Evolutionary conservation across 2,113 vertebrate genomes (phyloP).

Genomic region (Urocynchramus pylzowi): DNA sequence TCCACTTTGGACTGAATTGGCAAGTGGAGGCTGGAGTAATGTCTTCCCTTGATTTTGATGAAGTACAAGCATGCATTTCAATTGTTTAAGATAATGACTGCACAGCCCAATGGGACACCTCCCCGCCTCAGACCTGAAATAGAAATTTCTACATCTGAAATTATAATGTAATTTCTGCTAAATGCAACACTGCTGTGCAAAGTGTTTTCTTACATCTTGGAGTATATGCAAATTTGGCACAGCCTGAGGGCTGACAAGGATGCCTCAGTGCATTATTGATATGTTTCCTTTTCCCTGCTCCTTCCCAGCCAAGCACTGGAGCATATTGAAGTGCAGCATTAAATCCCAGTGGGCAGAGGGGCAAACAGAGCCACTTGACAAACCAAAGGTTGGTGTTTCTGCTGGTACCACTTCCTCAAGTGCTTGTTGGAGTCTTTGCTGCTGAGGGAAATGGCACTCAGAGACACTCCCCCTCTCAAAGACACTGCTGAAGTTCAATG

Average conservation of each 20-base stretch:
- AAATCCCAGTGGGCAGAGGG: background rate
- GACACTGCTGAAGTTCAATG: accelerated
- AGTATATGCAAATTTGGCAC: constrained; percentile 28
- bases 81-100: constrained; percentile 24
- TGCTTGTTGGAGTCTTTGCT: background rate
- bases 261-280: constrained; percentile 1
- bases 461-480: background rate
- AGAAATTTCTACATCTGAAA: constrained; percentile 51
- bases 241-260: background rate
- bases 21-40: background rate
- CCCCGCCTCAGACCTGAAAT: background rate
- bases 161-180: constrained; percentile 63
- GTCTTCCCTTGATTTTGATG: constrained; percentile 18
- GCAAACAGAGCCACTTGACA: background rate
- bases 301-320: background rate
- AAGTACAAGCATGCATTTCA: constrained; percentile 9
- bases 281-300: background rate
- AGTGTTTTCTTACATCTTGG: constrained; percentile 21
- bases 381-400: background rate
- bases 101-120: background rate
- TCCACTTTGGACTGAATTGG: background rate
- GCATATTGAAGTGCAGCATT: accelerated
- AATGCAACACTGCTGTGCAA: constrained; percentile 13
- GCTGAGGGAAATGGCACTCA: background rate
- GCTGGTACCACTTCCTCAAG: background rate